Evolutionary conservation across 2,888 invertebrate genomes (phyloP), one percentile per base, ranked within the genome.

Genomic region (Parascotia fuliginaria): DNA sequence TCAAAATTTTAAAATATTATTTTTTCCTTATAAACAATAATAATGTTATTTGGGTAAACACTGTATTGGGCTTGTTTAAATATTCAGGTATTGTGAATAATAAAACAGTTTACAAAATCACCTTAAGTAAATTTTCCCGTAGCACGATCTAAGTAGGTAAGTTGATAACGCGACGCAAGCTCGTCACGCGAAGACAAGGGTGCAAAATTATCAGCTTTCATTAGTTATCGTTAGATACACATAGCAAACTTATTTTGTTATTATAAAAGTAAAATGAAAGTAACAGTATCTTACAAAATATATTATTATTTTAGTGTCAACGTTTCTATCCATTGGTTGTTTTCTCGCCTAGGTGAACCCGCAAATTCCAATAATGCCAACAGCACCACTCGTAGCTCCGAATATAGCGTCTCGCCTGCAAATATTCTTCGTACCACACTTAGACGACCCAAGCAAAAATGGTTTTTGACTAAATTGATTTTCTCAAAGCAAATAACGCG

Each of bases 371-470:
- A 85, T 87, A 85, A 80, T 73, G 75, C 72, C 70, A 70, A 76
- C 77, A 78, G 67, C 65, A 72, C 63, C 68, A 72, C 75, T 75
- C 69, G 73, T 65, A 72, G 74, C 72, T 74, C 72, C 77, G 68
- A 79, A 84, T 79, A 84, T 79, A 74, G 74, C 78, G 70, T 71
- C 65, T 67, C 71, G 65, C 68, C 71, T 74, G 81, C 82, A 84
- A 85, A 87, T 86, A 86, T 84, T 82, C 82, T 79, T 76, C 71
- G 75, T 76, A 73, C 74, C 66, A 75, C 71, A 77, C 72, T 77
- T 72, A 75, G 65, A 59, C 73, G 73, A 76, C 70, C 73, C 68
- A 68, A 73, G 75, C 75, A 77, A 73, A 81, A 79, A 79, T 75
- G 64, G 72, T 76, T 78, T 79, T 77, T 72, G 73, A 73, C 78